phyloP scores from a whole-genome alignment of 2,797 vertebrate species.

The Pteropus rufus region DNA sequence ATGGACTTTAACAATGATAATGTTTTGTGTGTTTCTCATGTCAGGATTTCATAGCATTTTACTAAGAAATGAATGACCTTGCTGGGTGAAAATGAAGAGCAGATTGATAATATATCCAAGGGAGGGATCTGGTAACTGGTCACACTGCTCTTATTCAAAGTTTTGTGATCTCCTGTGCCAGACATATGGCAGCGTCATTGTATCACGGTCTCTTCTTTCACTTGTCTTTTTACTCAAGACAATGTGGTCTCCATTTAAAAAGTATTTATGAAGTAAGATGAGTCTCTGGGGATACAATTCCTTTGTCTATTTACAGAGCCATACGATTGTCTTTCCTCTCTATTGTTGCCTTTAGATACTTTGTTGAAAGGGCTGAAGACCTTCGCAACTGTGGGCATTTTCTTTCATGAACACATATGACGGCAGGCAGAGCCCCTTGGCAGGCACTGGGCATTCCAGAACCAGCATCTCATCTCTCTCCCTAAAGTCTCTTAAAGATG shows the following conservation, averaged over 20 bases:
- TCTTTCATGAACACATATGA: background rate
- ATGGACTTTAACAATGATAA: background rate
- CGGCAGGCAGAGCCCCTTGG: background rate
- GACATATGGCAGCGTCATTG: background rate
- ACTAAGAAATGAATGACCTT: background rate
- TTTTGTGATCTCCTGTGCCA: background rate
- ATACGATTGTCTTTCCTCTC: background rate
- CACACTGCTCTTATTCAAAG: background rate
- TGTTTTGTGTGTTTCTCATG: background rate
- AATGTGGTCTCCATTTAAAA: constrained; percentile 18
- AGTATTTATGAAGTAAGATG: background rate
- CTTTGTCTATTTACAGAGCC: background rate
- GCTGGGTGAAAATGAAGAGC: background rate
- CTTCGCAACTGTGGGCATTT: background rate
- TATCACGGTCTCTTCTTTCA: background rate
- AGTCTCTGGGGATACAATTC: background rate
- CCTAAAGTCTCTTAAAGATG: background rate
- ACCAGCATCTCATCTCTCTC: background rate
- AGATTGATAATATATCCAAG: background rate
- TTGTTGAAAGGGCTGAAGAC: background rate
- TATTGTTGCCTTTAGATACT: background rate
- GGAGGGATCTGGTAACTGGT: background rate
- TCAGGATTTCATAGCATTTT: background rate
- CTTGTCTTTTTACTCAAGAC: constrained; percentile 18
- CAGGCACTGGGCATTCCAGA: background rate